Evolutionary conservation across 1,140 invertebrate species (phyloP).

Genomic region (Metopolophium dirhodum): DNA sequence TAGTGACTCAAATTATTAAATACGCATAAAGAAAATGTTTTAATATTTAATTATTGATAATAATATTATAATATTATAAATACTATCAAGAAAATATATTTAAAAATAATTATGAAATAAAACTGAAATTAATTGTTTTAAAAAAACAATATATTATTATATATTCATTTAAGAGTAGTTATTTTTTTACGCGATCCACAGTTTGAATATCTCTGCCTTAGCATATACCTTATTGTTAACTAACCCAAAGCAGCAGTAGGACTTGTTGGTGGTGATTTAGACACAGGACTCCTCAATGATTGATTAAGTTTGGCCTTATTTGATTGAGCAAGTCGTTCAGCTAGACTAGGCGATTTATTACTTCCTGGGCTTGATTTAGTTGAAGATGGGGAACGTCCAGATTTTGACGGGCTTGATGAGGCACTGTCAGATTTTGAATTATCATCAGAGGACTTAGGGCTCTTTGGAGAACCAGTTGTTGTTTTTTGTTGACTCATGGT

Average conservation of each 20-base stretch:
- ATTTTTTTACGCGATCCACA: no score
- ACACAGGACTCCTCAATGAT: not conserved
- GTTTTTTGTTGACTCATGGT: slow-evolving; percentile 49
- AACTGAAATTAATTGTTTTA: no score
- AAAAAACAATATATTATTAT: no score
- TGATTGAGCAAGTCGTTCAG: slow-evolving; percentile 52
- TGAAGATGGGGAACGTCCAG: slow-evolving; percentile 35
- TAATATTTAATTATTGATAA: no score
- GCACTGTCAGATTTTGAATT: slow-evolving; percentile 15
- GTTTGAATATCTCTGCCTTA: not conserved
- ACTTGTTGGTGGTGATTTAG: slow-evolving; percentile 47
- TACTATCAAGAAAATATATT: no score
- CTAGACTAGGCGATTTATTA: slow-evolving; percentile 19
- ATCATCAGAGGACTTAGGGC: slow-evolving; percentile 33
- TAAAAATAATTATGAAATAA: no score
- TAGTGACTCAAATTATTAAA: no score
- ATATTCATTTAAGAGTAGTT: no score
- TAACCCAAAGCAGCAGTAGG: slow-evolving; percentile 1
- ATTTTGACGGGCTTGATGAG: not conserved
- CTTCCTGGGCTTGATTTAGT: slow-evolving; percentile 22
- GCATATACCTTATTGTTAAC: not conserved
- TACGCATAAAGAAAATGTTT: no score
- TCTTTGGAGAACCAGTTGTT: slow-evolving; percentile 42
- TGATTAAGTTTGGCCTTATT: slow-evolving; percentile 17
- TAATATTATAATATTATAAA: no score